A percentile compares a stretch with the other conserved stretches of the same genome.
phyloP scores from a whole-genome alignment of 2,113 vertebrate species.

The Glareola pratincola region DNA sequence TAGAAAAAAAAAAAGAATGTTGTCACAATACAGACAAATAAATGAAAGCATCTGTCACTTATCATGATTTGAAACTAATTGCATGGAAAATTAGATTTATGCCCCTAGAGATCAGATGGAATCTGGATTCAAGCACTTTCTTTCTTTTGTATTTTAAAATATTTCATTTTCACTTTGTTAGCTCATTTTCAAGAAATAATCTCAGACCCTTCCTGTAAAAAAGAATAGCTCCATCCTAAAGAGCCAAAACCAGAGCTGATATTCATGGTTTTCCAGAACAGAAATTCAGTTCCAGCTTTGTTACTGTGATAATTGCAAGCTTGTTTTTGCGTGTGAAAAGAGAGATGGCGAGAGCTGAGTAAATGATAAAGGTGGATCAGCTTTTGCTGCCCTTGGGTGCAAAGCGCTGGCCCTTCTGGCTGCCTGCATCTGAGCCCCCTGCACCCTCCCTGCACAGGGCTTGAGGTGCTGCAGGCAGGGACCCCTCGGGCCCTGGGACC shows the following conservation, averaged over 20 bases:
- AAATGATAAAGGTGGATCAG: background rate
- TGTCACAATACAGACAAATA: conserved; percentile 17
- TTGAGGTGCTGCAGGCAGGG: background rate
- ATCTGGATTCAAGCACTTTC: background rate
- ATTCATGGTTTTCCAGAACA: background rate
- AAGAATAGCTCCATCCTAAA: background rate
- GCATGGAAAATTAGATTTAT: conserved; percentile 33
- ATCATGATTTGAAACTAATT: conserved; percentile 31
- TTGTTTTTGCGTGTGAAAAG: background rate
- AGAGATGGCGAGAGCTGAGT: background rate
- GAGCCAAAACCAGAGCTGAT: background rate
- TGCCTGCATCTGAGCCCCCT: background rate
- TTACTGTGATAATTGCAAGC: background rate
- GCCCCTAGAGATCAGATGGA: background rate
- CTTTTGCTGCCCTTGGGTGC: background rate
- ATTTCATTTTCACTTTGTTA: conserved; percentile 24
- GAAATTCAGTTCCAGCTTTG: background rate
- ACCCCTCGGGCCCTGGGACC: background rate
- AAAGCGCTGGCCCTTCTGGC: background rate
- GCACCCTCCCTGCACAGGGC: accelerated
- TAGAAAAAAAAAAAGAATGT: background rate
- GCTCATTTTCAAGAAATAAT: conserved; percentile 4
- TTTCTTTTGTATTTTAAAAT: background rate
- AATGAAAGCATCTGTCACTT: conserved; percentile 32
- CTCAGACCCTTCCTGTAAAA: background rate